phyloP scores from a whole-genome alignment of 2,888 invertebrate species.

The Halocaridina rubra region DNA sequence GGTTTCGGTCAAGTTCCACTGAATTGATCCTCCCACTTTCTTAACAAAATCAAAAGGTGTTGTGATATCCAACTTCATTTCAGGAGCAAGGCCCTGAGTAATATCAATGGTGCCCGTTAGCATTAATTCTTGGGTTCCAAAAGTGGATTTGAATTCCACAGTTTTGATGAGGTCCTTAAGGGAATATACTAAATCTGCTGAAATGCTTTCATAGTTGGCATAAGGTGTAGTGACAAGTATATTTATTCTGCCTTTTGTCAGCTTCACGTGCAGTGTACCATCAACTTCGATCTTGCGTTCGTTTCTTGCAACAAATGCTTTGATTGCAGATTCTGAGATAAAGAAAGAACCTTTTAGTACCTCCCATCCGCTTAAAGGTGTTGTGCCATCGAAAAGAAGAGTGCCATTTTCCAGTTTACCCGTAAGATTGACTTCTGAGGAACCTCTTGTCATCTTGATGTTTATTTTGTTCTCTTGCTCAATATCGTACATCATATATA shows the following conservation, averaged over 20 bases:
- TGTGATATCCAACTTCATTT: constrained; percentile 41
- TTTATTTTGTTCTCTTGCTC: constrained; percentile 3
- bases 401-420: constrained; percentile 30
- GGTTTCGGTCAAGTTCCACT: constrained; percentile 39
- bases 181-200: constrained; percentile 9
- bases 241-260: constrained; percentile 11
- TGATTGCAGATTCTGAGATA: constrained; percentile 31
- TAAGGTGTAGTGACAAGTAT: constrained; percentile 31
- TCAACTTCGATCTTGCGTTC: constrained; percentile 41
- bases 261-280: constrained; percentile 26
- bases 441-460: neutral
- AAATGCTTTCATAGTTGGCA: neutral
- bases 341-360: constrained; percentile 31
- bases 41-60: constrained; percentile 51
- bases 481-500: constrained; percentile 13
- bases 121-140: constrained; percentile 19
- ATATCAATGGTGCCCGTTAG: constrained; percentile 17
- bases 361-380: constrained; percentile 45
- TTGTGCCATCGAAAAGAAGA: constrained; percentile 21
- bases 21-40: constrained; percentile 33
- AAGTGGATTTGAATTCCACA: constrained; percentile 11
- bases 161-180: constrained; percentile 13
- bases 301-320: constrained; percentile 19
- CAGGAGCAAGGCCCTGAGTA: constrained; percentile 7
- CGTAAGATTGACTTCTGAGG: constrained; percentile 7